Conservation (phyloP, 2,888 invertebrate genomes). For the Caenorhabditis parvicauda region DNA sequence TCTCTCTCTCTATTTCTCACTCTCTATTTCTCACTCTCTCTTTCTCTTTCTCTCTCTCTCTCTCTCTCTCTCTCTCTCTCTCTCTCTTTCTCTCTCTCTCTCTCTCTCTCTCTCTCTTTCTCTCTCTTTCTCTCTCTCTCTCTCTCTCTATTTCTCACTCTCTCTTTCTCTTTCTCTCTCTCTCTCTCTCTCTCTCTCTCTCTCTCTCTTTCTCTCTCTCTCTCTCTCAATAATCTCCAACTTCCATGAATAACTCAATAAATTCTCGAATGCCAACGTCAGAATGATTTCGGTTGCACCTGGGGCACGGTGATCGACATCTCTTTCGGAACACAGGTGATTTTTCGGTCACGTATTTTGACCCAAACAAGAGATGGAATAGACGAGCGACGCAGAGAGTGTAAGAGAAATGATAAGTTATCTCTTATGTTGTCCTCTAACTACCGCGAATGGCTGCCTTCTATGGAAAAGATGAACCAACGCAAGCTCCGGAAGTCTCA, state of each 20-base stretch:
- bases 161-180: neutral
- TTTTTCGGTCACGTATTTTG: no score
- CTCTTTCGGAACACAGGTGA: no score
- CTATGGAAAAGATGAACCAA: no score
- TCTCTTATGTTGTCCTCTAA: neutral
- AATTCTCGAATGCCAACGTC: no score
- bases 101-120: constrained; percentile 10
- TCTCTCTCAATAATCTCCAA: neutral
- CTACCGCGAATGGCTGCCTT: no score
- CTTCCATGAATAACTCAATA: neutral
- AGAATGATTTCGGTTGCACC: no score
- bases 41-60: constrained; percentile 4
- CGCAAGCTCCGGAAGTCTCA: no score
- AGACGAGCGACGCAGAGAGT: neutral
- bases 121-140: neutral
- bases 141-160: neutral
- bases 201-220: no score
- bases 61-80: constrained; percentile 5
- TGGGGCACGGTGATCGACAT: no score
- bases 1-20: no score
- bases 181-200: neutral
- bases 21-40: no score
- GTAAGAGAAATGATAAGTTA: neutral
- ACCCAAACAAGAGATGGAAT: no score
- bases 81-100: neutral